These are phyloP conservation scores for Podilymbus podiceps DNA, from an alignment of 2,113 vertebrate genomes.

Conservation along the genomic window DNA sequence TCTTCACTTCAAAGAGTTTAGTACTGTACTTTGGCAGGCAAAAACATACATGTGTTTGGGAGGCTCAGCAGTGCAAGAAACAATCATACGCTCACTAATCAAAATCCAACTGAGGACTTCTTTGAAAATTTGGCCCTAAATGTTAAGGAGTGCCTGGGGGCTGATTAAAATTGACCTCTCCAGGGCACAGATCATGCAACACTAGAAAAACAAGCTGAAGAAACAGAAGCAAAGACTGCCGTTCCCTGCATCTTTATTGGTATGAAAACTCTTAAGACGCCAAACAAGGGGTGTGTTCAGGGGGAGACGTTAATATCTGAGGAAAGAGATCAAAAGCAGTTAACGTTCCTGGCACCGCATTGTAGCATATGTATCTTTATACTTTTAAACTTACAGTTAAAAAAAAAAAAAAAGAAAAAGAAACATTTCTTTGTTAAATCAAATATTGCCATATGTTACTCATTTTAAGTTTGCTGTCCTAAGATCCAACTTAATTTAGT, in stretches of 20 bases:
- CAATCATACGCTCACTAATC: neutral
- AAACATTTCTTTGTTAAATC: conserved; percentile 76
- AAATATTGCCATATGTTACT: conserved; percentile 79
- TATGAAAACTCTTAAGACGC: conserved; percentile 71
- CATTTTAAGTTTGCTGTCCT: conserved; percentile 77
- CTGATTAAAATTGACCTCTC: conserved; percentile 76
- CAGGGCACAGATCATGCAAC: conserved; percentile 65
- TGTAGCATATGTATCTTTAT: conserved; percentile 75
- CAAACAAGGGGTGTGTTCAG: conserved; percentile 51
- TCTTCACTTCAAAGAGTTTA: conserved; percentile 59
- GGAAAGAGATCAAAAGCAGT: conserved; percentile 79
- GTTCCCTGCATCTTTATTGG: conserved; percentile 73
- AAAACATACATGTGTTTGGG: conserved; percentile 56
- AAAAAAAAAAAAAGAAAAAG: conserved; percentile 34
- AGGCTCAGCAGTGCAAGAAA: conserved; percentile 44
- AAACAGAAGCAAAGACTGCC: conserved; percentile 66
- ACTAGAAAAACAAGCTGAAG: conserved; percentile 71
- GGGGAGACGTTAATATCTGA: conserved; percentile 77
- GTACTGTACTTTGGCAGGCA: conserved; percentile 46
- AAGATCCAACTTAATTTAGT: conserved; percentile 76
- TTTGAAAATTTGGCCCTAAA: conserved; percentile 60
- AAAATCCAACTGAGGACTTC: conserved; percentile 33
- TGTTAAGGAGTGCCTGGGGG: conserved; percentile 62
- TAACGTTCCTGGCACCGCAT: conserved; percentile 73
- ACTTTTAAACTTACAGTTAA: conserved; percentile 68